These are phyloP conservation scores for Limnephilus auricula DNA, from an alignment of 2,888 invertebrate genomes.

Conservation along the genomic window DNA sequence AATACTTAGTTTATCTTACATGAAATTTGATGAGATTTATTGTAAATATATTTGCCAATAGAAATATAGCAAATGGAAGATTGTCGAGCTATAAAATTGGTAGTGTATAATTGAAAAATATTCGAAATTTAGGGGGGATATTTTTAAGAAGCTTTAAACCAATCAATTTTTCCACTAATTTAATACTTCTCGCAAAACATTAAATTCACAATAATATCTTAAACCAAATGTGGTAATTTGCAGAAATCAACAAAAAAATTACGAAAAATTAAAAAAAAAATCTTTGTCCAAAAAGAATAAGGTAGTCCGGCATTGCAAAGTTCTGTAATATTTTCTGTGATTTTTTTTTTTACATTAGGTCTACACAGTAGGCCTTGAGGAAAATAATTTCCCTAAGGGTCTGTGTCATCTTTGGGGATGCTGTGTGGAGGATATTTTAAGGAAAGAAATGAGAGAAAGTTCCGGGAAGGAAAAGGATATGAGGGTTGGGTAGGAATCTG, in stretches of 20 bases:
- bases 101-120: not conserved
- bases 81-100: not conserved
- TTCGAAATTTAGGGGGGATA: no score
- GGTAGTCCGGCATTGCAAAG: not conserved
- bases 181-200: no score
- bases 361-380: no score
- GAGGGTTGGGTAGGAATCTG: no score
- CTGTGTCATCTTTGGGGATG: no score
- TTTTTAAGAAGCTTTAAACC: not conserved
- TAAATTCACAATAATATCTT: not conserved
- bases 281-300: not conserved
- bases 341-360: no score
- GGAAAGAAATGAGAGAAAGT: no score
- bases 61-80: not conserved
- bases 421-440: no score
- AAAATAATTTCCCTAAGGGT: no score
- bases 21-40: not conserved
- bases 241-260: not conserved
- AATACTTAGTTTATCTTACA: not conserved
- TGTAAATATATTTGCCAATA: not conserved
- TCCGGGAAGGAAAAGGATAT: no score
- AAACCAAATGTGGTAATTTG: not conserved
- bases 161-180: not conserved
- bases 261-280: no score
- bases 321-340: not conserved